Base-by-base conservation (phyloP, 2,113 vertebrate species). In the Symphodus melops region DNA sequence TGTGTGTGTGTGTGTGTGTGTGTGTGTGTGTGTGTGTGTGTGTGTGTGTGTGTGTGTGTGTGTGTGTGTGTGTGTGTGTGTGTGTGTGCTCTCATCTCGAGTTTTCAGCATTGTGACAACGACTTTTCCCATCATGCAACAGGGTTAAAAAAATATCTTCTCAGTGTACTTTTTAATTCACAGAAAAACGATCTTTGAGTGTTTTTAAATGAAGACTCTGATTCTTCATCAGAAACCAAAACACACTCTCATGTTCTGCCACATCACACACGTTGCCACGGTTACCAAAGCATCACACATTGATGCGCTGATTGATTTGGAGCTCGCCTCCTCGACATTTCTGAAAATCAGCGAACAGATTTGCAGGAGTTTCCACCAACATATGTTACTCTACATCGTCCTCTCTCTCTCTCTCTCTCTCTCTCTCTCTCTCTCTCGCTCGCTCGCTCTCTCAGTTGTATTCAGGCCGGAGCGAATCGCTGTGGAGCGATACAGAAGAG, bases 401-500 rank as follows among this genome's bases (percentile, higher is more conserved):
- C 25, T 25, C 25, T 25, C 25, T 25, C 25, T 25, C 25, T 25
- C 25, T 25, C 25, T 33, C 28, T 33, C 28, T 33, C 28, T 33
- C 28, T 33, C 28, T 5, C 28, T 33, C 28, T 33, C 28, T 33
- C 3, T 33, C 3, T 33, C 28, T 33, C 3, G 28, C 28, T 28
- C 28, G 28, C 28, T 28, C 28, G 1, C 28, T 33, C 28, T 48
- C 19, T 1, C 23, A 8, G 41, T 59, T 60, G 52, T 68, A 52
- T 75, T 75, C 85, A 81, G 54, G 51, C 42, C 12, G 36, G 70
- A 81, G 66, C 25, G 5, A 67, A 72, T 75, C 21, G n/a, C 33
- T 8, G 16, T 52, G 55, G 53, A 73, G 39, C 0, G 54, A 74
- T n/a, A 48, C 72, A 39, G 53, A 62, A 70, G 48, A 63, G 25